Base-by-base conservation (phyloP, 2,888 invertebrate species). In the Syrista parreyssii region DNA sequence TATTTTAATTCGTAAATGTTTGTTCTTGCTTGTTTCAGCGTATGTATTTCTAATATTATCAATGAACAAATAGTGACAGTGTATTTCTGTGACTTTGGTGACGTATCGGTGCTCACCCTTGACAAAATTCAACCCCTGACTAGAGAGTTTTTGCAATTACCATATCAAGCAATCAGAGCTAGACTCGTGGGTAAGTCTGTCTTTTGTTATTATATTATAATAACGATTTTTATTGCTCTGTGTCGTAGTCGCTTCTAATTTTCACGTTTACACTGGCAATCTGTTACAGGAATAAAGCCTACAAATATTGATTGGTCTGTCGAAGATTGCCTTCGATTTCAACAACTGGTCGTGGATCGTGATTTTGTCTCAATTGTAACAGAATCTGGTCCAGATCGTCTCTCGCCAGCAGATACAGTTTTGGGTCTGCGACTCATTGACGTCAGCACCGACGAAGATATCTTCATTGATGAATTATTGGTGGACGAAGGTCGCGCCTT, bases 261-360 rank as follows among this genome's bases (percentile, higher is more conserved):
- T 34, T 76, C 12, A 30, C 35, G 73, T 75, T 75, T 15, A 6
- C 6, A 40, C 9, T 74, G 35, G 73, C 74, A 55, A 75, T 77
- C 82, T 87, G 93, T 78, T 79, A 68, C 90, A 93, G 94, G 93
- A 83, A 92, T 94, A 74, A 91, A 89, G 85, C 93, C 94, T 68
- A 90, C 92, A 32, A 93, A 94, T 83, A 92, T 92, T 84, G 95
- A 96, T 90, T 96, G 96, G 96, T 93, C 94, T 0, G 94, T 95
- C 83, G 95, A 95, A 84, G 96, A 96, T 90, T 96, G 96, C 86
- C 91, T 95, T 76, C 92, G 94, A 79, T 97, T 97, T 89, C 95
- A 95, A 85, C 93, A 95, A 83, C 88, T 96, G 81, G 95, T 96
- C 11, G 94, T 95, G 68, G 94, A 95, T 68, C 94, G 95, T 85